Evolutionary conservation across 2,888 invertebrate genomes (phyloP), one percentile per base, ranked within the genome.

Genomic region (Ectemnius lituratus): DNA sequence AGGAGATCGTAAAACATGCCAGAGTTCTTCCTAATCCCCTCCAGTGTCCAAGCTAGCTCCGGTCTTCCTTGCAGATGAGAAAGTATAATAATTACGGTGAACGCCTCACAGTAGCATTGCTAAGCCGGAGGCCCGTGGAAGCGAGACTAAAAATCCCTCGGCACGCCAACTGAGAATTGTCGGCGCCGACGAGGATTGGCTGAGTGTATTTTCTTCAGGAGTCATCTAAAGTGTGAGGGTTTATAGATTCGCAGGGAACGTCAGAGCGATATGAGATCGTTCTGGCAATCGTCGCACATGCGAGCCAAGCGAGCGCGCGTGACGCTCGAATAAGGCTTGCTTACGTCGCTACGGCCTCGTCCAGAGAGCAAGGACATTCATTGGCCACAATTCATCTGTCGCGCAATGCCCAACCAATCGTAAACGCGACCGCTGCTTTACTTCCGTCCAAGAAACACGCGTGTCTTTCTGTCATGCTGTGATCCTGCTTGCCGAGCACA

Each of bases 331-430:
- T 69, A 75, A 75, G 73, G 62, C 52, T 67, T 69, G 70, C 72
- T 75, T 63, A 68, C 66, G 74, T 75, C 70, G 71, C 47, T 65
- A 59, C 69, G 76, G 78, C 78, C 82, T 82, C 82, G 80, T 80
- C 78, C 73, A 73, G 78, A 63, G 75, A 80, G 79, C 82, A 82
- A 82, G 82, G 82, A 80, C 80, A 82, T 76, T 76, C 80, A 82
- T 82, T 76, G 82, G 82, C 76, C 76, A 80, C 82, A 73, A 80
- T 82, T 82, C 80, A 82, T 80, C 80, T 70, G 75, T 75, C 76
- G 76, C 70, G 62, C 75, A 49, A 73, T 76, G 76, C 61, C 66
- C 65, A 28, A 64, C 82, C 78, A 82, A 80, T 82, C 80, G 78
- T 78, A 73, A 82, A 78, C 70, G 64, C 69, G 66, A 63, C 75